Conservation (phyloP, 2,113 vertebrate genomes). For the Eurystomus gularis region DNA sequence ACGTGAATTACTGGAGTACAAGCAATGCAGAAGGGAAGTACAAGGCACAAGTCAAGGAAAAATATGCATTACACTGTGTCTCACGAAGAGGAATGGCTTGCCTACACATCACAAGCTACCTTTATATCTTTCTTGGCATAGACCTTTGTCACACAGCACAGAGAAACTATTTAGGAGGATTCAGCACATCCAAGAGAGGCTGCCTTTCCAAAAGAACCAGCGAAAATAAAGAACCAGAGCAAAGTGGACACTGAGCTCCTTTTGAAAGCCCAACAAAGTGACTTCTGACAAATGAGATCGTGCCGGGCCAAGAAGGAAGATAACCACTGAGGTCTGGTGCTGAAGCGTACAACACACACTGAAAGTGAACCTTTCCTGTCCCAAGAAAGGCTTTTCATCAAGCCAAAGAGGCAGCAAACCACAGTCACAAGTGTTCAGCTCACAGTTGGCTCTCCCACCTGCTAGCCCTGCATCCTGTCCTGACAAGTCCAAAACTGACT, state of each 20-base stretch:
- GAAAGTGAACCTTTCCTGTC: not conserved
- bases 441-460: not conserved
- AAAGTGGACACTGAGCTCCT: not conserved
- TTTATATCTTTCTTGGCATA: conserved; percentile 60
- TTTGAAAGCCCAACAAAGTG: not conserved
- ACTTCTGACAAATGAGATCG: not conserved
- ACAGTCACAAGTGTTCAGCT: not conserved
- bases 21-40: conserved; percentile 50
- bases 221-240: conserved; percentile 11
- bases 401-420: not conserved
- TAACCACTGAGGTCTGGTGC: not conserved
- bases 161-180: conserved; percentile 29
- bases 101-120: conserved; percentile 42
- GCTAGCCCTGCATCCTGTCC: not conserved
- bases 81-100: conserved; percentile 41
- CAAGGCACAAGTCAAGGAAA: conserved; percentile 56
- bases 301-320: not conserved
- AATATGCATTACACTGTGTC: conserved; percentile 18
- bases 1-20: conserved; percentile 44
- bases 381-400: not conserved
- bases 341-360: not conserved
- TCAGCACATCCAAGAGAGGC: not conserved
- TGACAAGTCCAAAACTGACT: not conserved
- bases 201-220: not conserved
- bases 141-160: conserved; percentile 32